A percentile compares a stretch with the other conserved stretches of the same genome.
Evolutionary conservation across 2,888 invertebrate genomes (phyloP).

Genomic region (Agonopterix alstromeriana): DNA sequence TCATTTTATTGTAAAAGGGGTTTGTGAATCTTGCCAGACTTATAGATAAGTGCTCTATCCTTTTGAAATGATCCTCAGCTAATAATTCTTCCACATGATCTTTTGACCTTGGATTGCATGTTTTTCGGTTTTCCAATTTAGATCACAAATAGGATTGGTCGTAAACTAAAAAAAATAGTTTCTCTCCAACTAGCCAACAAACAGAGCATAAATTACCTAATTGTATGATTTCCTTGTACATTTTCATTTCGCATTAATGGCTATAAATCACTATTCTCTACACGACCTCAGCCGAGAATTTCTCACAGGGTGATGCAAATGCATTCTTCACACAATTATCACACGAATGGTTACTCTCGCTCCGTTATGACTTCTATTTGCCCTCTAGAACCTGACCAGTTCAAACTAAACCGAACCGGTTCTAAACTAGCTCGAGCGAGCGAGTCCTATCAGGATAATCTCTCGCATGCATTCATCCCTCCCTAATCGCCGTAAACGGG

Average conservation of each 20-base stretch:
- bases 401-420: conserved; percentile 35
- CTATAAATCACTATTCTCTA: not conserved
- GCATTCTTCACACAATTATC: conserved; percentile 52
- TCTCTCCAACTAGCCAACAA: no score
- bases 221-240: not conserved
- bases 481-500: conserved; percentile 55
- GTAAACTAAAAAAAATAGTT: no score
- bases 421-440: conserved; percentile 30
- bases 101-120: not conserved
- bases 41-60: not conserved
- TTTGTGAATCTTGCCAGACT: conserved; percentile 11
- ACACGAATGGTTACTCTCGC: conserved; percentile 32
- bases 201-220: not conserved
- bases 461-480: conserved; percentile 50
- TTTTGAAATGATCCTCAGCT: not conserved
- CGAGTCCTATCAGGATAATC: conserved; percentile 50
- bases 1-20: conserved; percentile 35
- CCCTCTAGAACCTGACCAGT: conserved; percentile 41
- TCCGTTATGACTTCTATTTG: conserved; percentile 62
- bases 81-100: not conserved
- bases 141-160: no score
- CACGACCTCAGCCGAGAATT: conserved; percentile 17
- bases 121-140: no score
- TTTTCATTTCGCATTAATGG: no score
- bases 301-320: conserved; percentile 37